Evolutionary conservation across 2,113 vertebrate genomes (phyloP), one percentile per base, ranked within the genome.

Genomic region (Serilophus lunatus): DNA sequence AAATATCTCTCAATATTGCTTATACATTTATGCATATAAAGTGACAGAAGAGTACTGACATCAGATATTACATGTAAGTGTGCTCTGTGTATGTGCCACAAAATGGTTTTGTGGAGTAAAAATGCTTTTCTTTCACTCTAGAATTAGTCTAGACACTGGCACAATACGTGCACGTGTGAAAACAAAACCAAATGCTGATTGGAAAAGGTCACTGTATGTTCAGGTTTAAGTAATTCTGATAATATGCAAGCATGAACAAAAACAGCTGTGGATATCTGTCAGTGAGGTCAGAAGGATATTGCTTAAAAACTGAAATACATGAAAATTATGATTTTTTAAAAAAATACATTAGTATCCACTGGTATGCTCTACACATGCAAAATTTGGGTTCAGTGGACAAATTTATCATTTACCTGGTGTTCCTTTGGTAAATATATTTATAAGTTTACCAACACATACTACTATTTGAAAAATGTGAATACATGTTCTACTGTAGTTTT

Each of bases 11-110:
- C 2, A 33, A 0, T 14, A 11, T 33, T 25, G 50, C 6, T 36
- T 12, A 92, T 33, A 57, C 18, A 51, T 18, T 64, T 16, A 84
- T 7, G 42, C 4, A 75, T 44, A 50, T 17, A n/a, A 70, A 96
- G 94, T 97, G 94, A 97, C 94, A 96, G 96, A 97, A 97, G 87
- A 94, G 94, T 75, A 22, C 25, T 70, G 56, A 74, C 78, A 88
- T 59, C 64, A 71, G 33, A 28, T 83, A 80, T 49, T 70, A 81
- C 47, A 89, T 13, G 2, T 85, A 45, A 79, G 56, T 93, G 56
- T 78, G 75, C 60, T 76, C 40, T 44, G 33, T 59, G 24, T 56
- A 82, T 47, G 35, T 65, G 87, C n/a, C 75, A 90, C 54, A 90
- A 85, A 94, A 95, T 83, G 51, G 47, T 82, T 86, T 75, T 38